Evolutionary conservation across 37 sponge, comb jelly and placozoan species (phyloP).

Genomic region (Spongilla lacustris): DNA sequence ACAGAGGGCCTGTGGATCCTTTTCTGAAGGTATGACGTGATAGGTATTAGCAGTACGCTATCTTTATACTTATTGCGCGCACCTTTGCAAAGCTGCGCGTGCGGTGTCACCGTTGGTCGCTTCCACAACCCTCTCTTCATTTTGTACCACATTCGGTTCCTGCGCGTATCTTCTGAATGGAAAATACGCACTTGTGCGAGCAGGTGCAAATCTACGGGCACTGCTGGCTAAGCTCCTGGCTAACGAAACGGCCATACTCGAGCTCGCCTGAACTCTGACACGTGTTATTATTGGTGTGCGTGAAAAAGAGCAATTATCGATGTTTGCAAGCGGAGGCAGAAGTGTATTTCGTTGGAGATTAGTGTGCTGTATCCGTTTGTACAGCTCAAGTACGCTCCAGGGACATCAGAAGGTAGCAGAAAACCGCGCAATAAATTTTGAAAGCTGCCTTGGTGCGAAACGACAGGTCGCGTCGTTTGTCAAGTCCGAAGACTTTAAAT

Average conservation of each 20-base stretch:
- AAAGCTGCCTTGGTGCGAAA: background rate
- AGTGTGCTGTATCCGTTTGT: background rate
- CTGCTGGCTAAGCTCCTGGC: background rate
- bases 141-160: background rate
- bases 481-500: conserved; percentile 12
- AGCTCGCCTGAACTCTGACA: background rate
- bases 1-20: conserved; percentile 15
- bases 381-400: background rate
- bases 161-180: background rate
- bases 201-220: background rate
- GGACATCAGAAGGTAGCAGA: background rate
- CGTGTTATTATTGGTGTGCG: background rate
- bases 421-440: background rate
- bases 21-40: background rate
- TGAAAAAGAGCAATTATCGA: background rate
- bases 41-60: background rate
- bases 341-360: background rate
- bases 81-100: background rate
- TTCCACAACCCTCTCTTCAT: background rate
- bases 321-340: background rate
- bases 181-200: background rate
- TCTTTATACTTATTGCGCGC: background rate
- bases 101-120: background rate
- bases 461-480: background rate
- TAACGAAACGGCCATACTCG: background rate